Evolutionary conservation across 2,113 vertebrate species (phyloP), one percentile per base, ranked within the genome.

Genomic region (Ptilorrhoa leucosticta): DNA sequence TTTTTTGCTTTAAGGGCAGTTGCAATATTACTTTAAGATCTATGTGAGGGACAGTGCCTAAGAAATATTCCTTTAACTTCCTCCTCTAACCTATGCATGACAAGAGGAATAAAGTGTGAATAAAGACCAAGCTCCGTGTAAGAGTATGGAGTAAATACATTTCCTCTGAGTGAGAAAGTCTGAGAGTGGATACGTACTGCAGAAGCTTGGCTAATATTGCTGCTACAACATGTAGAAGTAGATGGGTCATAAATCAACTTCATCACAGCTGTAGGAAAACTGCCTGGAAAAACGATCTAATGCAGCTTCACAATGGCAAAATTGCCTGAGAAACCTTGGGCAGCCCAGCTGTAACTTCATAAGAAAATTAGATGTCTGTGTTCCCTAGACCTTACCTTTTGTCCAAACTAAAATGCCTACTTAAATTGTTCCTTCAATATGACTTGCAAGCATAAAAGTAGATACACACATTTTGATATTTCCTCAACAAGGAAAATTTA

Each of bases 171-270:
- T 47, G 56, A 80, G 54, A 22, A 79, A 47, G 31, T 60, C 48
- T 73, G 39, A 50, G 54, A 63, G 28, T 66, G 39, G 44, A 6
- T 87, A 28, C 45, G 21, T 61, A 31, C 40, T 40, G 54, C 87
- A 70, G 63, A 87, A 85, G 30, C 70, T 72, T 83, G 47, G 39
- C 42, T 83, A 73, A 69, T 83, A 79, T 45, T 89, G 31, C 50
- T 0, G 1, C 42, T 70, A 20, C 22, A 92, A 85, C 9, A 12
- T 33, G 42, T 60, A 88, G 73, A 83, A 89, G 18, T 79, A 53
- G 64, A 50, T 31, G 61, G 64, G 48, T 83, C 57, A 83, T 96
- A 96, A 91, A 96, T 95, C 81, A 95, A 33, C 57, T 84, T 91
- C 91, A 65, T 28, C 60, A 31, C 5, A 93, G 57, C 73, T 69